Evolutionary conservation across 2,888 invertebrate genomes (phyloP).

Genomic region (Metopia argyrocephala): DNA sequence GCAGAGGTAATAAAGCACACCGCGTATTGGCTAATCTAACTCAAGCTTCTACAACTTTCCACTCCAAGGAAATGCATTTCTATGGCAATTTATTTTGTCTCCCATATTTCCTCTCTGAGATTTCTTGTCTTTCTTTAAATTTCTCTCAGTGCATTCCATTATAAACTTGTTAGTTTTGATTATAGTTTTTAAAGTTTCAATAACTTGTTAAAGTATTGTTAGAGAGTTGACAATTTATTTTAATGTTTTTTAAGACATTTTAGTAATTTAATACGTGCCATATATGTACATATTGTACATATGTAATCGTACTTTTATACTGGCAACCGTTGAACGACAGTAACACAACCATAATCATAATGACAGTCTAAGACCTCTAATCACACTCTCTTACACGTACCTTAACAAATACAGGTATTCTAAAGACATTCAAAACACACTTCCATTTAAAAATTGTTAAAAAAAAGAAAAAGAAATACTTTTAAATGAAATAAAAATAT

Average conservation of each 20-base stretch:
- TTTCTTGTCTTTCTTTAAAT: neutral
- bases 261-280: constrained; percentile 51
- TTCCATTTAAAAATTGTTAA: neutral
- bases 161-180: constrained; percentile 1
- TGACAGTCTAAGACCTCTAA: neutral
- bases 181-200: constrained; percentile 22
- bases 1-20: too few species aligned
- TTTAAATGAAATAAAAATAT: neutral
- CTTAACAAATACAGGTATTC: neutral
- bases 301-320: constrained; percentile 26
- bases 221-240: neutral
- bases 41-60: too few species aligned
- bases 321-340: neutral
- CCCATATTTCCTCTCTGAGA: neutral
- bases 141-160: constrained; percentile 34
- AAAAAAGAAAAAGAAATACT: neutral
- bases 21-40: too few species aligned
- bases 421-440: constrained; percentile 19
- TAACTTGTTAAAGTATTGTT: constrained; percentile 3
- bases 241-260: constrained; percentile 21
- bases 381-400: neutral
- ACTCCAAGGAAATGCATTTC: too few species aligned
- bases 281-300: constrained; percentile 2
- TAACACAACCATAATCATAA: constrained; percentile 19
- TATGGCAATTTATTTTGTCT: neutral